Percentiles rank a stretch among this genome's conserved stretches.
These are phyloP conservation scores for Hybos culiciformis DNA, from an alignment of 2,888 invertebrate species.

Conservation along the genomic window DNA sequence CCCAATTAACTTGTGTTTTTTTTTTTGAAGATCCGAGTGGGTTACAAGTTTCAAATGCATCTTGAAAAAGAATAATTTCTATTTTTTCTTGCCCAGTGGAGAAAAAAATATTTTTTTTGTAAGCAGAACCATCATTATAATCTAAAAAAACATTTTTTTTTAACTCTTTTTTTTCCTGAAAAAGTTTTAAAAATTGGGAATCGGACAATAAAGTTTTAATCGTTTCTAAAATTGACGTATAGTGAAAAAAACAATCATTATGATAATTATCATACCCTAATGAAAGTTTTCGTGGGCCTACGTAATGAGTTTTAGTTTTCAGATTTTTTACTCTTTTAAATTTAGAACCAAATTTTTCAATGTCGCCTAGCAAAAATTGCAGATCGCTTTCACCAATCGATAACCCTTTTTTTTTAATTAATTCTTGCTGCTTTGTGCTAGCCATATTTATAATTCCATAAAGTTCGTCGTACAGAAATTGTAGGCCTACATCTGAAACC, in stretches of 20 bases:
- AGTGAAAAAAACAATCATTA: conserved; percentile 7
- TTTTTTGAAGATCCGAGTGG: conserved; percentile 11
- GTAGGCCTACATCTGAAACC: no score
- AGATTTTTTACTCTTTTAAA: conserved; percentile 2
- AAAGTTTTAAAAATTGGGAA: conserved; percentile 2
- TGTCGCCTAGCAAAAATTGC: no score
- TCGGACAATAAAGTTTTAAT: conserved; percentile 1
- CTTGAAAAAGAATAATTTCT: conserved; percentile 10
- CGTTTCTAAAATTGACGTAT: conserved; percentile 6
- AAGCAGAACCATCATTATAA: conserved; percentile 8
- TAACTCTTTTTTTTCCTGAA: neutral
- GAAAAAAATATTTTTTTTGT: conserved; percentile 2
- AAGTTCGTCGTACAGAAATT: no score
- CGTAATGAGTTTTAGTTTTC: conserved; percentile 2
- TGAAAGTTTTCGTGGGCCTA: conserved; percentile 6
- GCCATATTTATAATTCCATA: no score
- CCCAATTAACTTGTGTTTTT: conserved; percentile 11
- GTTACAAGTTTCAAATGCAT: conserved; percentile 12
- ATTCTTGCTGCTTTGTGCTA: no score
- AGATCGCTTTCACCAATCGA: no score
- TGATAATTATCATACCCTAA: conserved; percentile 7
- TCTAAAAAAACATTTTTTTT: conserved; percentile 1
- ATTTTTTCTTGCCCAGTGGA: conserved; percentile 1
- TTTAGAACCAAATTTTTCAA: neutral
- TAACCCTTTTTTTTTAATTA: no score